phyloP scores from a whole-genome alignment of 1,140 invertebrate genomes.

The Achatina immaculata region DNA sequence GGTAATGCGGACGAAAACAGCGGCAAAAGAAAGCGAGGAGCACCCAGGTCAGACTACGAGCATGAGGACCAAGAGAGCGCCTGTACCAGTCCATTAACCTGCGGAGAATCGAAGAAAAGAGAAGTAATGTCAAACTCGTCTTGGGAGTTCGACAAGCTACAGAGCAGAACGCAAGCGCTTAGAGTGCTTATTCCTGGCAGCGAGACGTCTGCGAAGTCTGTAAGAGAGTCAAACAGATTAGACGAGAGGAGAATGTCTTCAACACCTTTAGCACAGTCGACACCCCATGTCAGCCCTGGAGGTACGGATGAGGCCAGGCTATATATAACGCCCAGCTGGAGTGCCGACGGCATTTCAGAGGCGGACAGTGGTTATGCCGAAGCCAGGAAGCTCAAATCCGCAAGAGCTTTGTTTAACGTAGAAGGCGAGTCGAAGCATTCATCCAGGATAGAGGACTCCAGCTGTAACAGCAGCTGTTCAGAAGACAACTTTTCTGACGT shows the following conservation, averaged over 20 bases:
- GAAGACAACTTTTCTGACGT: constrained; percentile 31
- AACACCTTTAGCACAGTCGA: constrained; percentile 33
- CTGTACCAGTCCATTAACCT: background rate
- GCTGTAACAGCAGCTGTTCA: constrained; percentile 20
- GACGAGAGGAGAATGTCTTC: background rate
- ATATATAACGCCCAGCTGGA: constrained; percentile 10
- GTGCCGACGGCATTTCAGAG: background rate
- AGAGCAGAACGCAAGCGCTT: background rate
- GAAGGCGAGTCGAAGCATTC: background rate
- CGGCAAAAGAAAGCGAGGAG: background rate
- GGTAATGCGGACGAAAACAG: background rate
- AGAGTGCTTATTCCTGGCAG: constrained; percentile 10
- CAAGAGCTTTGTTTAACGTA: background rate
- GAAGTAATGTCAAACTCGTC: background rate
- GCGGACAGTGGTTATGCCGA: background rate
- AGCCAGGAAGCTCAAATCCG: background rate
- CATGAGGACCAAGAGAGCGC: background rate
- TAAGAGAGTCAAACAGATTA: background rate
- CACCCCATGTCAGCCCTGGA: constrained; percentile 31
- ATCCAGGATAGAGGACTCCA: background rate
- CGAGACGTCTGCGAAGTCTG: background rate
- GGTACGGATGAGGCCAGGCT: background rate
- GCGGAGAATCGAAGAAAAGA: background rate
- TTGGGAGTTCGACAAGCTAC: background rate
- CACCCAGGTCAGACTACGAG: background rate